A percentile compares a stretch with the other conserved stretches of the same genome.
These are phyloP conservation scores for Trachelus tabidus DNA, from an alignment of 2,888 invertebrate species.

Conservation along the genomic window DNA sequence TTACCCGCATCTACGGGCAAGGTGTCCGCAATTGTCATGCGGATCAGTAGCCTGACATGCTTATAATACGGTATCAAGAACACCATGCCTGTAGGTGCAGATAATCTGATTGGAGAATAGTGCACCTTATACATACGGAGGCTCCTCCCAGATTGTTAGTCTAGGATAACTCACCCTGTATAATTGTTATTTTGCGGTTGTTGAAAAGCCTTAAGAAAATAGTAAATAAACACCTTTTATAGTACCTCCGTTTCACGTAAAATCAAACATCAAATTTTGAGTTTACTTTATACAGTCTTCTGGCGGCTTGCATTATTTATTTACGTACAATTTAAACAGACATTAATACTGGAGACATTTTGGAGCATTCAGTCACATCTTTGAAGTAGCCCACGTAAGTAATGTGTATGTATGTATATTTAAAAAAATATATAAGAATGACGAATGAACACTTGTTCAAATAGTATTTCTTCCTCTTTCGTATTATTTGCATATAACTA, in stretches of 20 bases:
- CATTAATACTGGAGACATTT: neutral
- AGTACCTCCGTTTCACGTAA: neutral
- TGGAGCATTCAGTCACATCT: neutral
- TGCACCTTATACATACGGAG: too few species aligned
- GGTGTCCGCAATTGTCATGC: too few species aligned
- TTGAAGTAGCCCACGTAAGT: neutral
- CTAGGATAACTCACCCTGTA: too few species aligned
- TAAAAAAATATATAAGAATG: neutral
- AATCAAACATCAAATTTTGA: neutral
- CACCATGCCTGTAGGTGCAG: too few species aligned
- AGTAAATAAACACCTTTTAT: neutral
- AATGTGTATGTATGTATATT: neutral
- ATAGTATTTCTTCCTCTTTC: neutral
- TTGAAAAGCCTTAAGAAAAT: neutral
- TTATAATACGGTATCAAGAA: too few species aligned
- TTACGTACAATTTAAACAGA: neutral
- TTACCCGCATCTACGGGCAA: too few species aligned
- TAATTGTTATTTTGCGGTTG: too few species aligned
- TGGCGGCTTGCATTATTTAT: neutral
- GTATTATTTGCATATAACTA: neutral
- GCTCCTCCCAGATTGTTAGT: too few species aligned
- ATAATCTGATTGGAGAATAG: too few species aligned
- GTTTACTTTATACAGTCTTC: neutral
- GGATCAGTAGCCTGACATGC: too few species aligned
- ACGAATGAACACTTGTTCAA: neutral